These are phyloP conservation scores for Erebia palarica DNA, from an alignment of 2,888 invertebrate species.

Conservation along the genomic window DNA sequence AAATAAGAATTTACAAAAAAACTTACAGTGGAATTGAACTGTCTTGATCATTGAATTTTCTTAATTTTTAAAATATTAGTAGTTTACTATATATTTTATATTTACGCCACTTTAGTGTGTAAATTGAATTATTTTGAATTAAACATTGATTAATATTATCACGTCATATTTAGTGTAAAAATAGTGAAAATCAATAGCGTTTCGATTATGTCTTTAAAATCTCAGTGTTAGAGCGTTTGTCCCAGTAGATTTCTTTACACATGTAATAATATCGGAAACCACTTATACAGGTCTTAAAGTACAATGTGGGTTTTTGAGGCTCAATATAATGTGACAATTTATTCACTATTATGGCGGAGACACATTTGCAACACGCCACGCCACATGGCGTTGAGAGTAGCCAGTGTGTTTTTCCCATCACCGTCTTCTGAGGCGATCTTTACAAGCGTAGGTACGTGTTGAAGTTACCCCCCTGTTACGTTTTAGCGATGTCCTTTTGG, in stretches of 20 bases:
- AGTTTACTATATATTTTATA: slow-evolving; percentile 28
- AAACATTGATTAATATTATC: slow-evolving; percentile 19
- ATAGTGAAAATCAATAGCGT: slow-evolving; percentile 43
- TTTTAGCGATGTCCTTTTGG: slow-evolving; percentile 50
- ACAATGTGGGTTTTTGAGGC: slow-evolving; percentile 71
- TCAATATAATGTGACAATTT: slow-evolving; percentile 54
- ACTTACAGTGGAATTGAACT: slow-evolving; percentile 51
- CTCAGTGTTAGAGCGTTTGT: slow-evolving; percentile 63
- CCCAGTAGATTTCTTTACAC: slow-evolving; percentile 57
- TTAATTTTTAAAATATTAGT: slow-evolving; percentile 24
- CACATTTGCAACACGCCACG: background rate
- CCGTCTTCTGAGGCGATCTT: slow-evolving; percentile 51
- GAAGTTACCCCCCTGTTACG: slow-evolving; percentile 73
- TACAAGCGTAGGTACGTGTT: slow-evolving; percentile 53
- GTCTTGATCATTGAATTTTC: slow-evolving; percentile 49
- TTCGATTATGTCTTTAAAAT: slow-evolving; percentile 49
- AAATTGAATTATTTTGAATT: slow-evolving; percentile 22
- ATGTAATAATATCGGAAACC: slow-evolving; percentile 43
- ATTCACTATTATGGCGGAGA: background rate
- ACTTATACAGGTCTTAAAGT: slow-evolving; percentile 68
- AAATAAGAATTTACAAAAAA: slow-evolving; percentile 10
- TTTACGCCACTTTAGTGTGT: slow-evolving; percentile 29
- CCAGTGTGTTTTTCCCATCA: slow-evolving; percentile 31
- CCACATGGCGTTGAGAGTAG: background rate
- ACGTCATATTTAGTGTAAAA: slow-evolving; percentile 27